Percentiles rank a stretch among this genome's conserved stretches.
phyloP scores from a whole-genome alignment of 2,888 invertebrate species.

The Eulithis prunata region DNA sequence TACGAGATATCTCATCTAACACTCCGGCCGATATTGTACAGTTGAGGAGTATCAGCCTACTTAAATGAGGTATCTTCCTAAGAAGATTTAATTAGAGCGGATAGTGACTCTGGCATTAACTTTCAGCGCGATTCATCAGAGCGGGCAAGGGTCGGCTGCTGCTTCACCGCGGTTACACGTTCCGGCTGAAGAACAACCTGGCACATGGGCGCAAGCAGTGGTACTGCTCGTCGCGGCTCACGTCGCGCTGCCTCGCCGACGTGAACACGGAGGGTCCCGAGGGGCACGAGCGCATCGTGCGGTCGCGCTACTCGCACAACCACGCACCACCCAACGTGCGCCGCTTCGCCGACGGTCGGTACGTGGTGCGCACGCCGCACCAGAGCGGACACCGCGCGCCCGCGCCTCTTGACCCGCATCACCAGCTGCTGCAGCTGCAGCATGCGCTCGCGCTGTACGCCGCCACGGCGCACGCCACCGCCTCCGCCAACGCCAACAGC shows the following conservation, averaged over 20 bases:
- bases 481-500: conserved; percentile 57
- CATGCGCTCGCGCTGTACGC: conserved; percentile 79
- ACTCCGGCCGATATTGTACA: conserved; percentile 3
- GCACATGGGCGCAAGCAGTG: conserved; percentile 82
- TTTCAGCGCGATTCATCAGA: conserved; percentile 78
- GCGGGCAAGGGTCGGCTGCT: conserved; percentile 78
- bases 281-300: conserved; percentile 79
- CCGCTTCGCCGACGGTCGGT: conserved; percentile 79
- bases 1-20: conserved; percentile 20
- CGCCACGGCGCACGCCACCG: conserved; percentile 76
- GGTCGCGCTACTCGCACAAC: conserved; percentile 78
- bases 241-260: conserved; percentile 78
- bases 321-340: conserved; percentile 81
- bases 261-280: conserved; percentile 81
- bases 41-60: conserved; percentile 1
- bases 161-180: conserved; percentile 78
- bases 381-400: conserved; percentile 80
- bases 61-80: conserved; percentile 17
- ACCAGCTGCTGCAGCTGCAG: conserved; percentile 78
- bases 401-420: conserved; percentile 77
- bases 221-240: conserved; percentile 80
- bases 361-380: conserved; percentile 80
- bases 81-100: conserved; percentile 12
- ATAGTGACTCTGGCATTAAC: conserved; percentile 47
- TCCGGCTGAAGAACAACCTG: conserved; percentile 79